Evolutionary conservation across 2,113 vertebrate species (phyloP).

Genomic region (Galemys pyrenaicus): DNA sequence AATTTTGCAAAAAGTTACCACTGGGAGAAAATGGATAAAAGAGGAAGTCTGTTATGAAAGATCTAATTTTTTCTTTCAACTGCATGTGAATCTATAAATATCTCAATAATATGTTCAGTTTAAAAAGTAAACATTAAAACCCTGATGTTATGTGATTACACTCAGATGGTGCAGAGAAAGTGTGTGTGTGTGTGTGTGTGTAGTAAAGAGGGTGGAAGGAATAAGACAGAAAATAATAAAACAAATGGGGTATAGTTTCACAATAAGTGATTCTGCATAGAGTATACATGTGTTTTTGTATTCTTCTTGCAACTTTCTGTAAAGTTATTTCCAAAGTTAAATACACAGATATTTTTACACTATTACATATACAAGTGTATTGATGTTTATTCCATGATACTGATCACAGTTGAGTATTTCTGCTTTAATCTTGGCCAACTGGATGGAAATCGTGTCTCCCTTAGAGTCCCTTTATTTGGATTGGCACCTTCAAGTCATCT

Average conservation of each 20-base stretch:
- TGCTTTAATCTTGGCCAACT: conserved; percentile 45
- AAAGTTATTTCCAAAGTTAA: conserved; percentile 26
- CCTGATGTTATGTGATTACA: background rate
- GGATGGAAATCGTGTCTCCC: conserved; percentile 20
- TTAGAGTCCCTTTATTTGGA: conserved; percentile 62
- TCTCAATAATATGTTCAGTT: conserved; percentile 18
- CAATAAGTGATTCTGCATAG: background rate
- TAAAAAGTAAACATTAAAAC: background rate
- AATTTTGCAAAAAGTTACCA: conserved; percentile 29
- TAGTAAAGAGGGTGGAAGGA: background rate
- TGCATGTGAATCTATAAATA: background rate
- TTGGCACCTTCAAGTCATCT: conserved; percentile 41
- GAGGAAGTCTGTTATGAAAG: background rate
- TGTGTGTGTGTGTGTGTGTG: background rate
- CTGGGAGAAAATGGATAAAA: background rate
- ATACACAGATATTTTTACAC: background rate
- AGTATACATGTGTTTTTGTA: background rate
- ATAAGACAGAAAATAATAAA: background rate
- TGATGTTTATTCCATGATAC: background rate
- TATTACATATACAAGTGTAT: background rate
- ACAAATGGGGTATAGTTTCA: background rate
- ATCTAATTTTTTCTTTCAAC: background rate
- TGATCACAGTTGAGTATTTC: background rate
- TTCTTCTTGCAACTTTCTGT: background rate
- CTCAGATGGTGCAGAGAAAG: background rate